phyloP scores from a whole-genome alignment of 2,113 vertebrate species.

The Platanista minor region DNA sequence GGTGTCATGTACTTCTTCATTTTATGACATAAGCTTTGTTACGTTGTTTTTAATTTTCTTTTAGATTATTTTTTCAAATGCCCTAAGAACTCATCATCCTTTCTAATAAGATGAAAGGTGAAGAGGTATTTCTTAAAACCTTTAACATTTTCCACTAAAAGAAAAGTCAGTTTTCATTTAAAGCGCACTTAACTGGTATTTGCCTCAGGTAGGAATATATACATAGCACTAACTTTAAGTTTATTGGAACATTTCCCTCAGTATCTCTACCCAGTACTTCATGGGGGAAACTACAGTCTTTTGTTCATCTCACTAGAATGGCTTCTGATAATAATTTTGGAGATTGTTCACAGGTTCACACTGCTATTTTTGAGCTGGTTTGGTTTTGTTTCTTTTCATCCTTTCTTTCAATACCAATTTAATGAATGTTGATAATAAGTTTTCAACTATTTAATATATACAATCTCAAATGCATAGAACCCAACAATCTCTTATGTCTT shows the following conservation, averaged over 20 bases:
- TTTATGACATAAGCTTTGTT: neutral
- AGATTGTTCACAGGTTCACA: neutral
- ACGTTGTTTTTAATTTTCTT: neutral
- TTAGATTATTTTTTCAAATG: neutral
- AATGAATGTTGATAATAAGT: neutral
- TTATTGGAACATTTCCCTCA: neutral
- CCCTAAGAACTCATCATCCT: neutral
- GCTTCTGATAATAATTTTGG: constrained; percentile 48
- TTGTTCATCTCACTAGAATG: constrained; percentile 22
- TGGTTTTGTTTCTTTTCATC: constrained; percentile 14
- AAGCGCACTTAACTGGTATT: neutral
- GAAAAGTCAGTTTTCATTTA: neutral
- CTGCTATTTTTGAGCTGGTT: neutral
- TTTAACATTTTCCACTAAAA: neutral
- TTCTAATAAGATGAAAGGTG: neutral
- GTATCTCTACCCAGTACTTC: neutral
- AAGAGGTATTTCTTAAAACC: neutral
- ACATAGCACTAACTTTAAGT: neutral
- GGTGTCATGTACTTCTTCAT: neutral
- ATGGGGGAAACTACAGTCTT: neutral
- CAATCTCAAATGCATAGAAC: neutral
- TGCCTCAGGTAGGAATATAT: neutral
- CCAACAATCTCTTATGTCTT: neutral
- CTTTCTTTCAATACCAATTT: neutral
- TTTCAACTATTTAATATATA: neutral